Base-by-base conservation (phyloP, 2,113 vertebrate genomes). In the Cygnus buccinator region DNA sequence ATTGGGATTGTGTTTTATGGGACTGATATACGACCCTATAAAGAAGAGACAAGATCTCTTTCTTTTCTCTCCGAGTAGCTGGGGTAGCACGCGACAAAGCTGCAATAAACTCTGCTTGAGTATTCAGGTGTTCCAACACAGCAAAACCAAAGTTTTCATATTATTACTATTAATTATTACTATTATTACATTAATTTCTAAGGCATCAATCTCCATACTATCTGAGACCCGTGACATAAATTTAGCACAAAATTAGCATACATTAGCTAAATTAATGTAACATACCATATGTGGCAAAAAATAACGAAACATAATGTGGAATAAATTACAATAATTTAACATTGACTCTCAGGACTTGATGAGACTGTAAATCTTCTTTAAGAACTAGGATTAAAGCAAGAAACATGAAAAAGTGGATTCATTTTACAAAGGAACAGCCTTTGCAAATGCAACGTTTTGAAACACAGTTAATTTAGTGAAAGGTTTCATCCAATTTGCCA, bases 251-350 rank as follows among this genome's bases (percentile, higher is more conserved):
- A 94, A 96, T 97, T 95, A 96, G 94, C 96, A 96, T 94, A 84
- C 89, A 97, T 97, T 96, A 96, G 54, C 92, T 94, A 89, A 97
- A 96, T 96, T 93, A 96, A 92, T 94, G 94, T 92, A 92, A 87
- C 91, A 26, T 91, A 94, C 95, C 95, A 94, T 96, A 97, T 96
- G 96, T 91, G 87, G 94, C 92, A 83, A 92, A 94, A 94, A 28
- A 87, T 21, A 95, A 92, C 33, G 9, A 63, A 87, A 93, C 91
- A 78, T 92, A 94, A 92, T 59, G 92, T 80, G 93, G 94, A 92
- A 96, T 96, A 96, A 96, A 97, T 97, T 97, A 96, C 94, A 97
- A 94, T 94, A 95, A 97, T 96, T 96, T 96, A 96, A 92, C 91
- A 67, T 87, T 79, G 96, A 87, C 95, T 95, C 94, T 94, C 94